phyloP scores from a whole-genome alignment of 2,113 vertebrate species.

The Myotis brandtii region DNA sequence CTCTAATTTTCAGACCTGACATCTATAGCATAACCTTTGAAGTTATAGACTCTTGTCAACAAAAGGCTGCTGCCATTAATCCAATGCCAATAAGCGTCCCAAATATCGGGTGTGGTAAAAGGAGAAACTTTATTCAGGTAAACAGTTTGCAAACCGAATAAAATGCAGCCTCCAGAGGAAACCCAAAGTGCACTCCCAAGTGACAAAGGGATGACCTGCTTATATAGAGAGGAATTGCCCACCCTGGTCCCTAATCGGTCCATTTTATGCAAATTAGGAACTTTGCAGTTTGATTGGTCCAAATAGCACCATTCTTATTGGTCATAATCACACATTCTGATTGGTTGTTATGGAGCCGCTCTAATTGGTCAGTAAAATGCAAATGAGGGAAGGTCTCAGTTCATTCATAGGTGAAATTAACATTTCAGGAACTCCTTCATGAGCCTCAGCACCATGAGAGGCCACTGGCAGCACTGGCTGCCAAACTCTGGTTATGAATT shows the following conservation, averaged over 20 bases:
- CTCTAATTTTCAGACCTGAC: background rate
- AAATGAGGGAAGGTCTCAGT: background rate
- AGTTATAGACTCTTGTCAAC: background rate
- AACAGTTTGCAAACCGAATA: background rate
- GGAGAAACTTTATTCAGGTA: background rate
- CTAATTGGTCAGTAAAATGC: background rate
- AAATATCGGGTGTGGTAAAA: background rate
- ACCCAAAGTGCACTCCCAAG: background rate
- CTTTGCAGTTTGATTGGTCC: background rate
- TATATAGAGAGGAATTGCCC: background rate
- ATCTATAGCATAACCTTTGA: background rate
- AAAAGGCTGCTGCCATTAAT: background rate
- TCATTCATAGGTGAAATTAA: background rate
- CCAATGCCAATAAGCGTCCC: background rate
- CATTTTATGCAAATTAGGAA: background rate
- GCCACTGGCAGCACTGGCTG: background rate
- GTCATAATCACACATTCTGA: background rate
- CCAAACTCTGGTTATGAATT: background rate
- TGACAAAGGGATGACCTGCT: background rate
- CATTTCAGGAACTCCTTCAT: background rate
- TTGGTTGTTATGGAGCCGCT: background rate
- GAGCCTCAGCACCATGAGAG: too few relatives aligned
- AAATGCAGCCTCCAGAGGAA: background rate
- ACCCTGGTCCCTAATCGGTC: background rate
- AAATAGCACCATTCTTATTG: background rate